phyloP scores from a whole-genome alignment of 2,888 invertebrate genomes.

The Acronicta alni region DNA sequence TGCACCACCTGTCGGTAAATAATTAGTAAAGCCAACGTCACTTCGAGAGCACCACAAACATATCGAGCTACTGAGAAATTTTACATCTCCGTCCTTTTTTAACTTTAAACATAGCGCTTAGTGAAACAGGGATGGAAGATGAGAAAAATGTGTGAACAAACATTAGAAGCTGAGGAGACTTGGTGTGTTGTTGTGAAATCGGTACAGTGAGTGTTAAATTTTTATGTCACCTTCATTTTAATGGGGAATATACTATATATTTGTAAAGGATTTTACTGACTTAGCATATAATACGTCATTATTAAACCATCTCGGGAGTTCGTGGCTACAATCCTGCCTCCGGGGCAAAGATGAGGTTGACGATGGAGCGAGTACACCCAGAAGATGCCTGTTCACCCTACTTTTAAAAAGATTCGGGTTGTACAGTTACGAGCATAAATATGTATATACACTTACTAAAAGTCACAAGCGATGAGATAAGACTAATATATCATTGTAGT shows the following conservation, averaged over 20 bases:
- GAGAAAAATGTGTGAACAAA: conserved; percentile 75
- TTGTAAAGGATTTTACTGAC: not conserved
- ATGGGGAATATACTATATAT: not conserved
- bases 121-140: conserved; percentile 48
- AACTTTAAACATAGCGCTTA: conserved; percentile 26
- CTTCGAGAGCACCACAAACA: conserved; percentile 76
- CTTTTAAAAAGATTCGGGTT: too few relatives aligned
- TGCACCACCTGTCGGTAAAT: conserved; percentile 62
- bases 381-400: too few relatives aligned
- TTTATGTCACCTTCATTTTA: conserved; percentile 19
- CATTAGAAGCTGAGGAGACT: conserved; percentile 55
- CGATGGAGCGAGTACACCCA: too few relatives aligned
- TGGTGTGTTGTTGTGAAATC: conserved; percentile 57
- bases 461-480: too few relatives aligned
- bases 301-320: too few relatives aligned
- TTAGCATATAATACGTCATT: not conserved
- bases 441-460: too few relatives aligned
- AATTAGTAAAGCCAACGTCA: conserved; percentile 67
- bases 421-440: too few relatives aligned
- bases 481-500: too few relatives aligned
- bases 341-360: too few relatives aligned
- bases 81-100: conserved; percentile 65
- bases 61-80: conserved; percentile 81
- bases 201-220: conserved; percentile 18
- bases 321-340: too few relatives aligned